Conservation (phyloP, 2,888 invertebrate genomes). For the Leuctra nigra region DNA sequence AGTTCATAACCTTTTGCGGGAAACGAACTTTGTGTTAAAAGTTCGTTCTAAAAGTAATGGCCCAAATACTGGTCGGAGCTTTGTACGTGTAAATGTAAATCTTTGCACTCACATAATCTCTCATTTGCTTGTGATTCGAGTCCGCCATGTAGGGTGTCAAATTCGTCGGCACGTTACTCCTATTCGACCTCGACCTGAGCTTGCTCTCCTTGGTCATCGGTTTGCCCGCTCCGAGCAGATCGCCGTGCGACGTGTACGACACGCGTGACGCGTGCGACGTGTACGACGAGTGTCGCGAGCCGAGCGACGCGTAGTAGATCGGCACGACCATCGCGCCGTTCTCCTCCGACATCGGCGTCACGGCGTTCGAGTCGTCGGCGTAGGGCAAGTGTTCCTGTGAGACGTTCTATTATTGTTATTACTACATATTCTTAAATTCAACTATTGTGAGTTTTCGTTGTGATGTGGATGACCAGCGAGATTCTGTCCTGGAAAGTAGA, state of each 20-base stretch:
- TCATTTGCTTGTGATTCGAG: constrained; percentile 46
- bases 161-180: constrained; percentile 48
- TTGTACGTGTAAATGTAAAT: too few relatives aligned
- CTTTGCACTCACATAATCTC: constrained; percentile 57
- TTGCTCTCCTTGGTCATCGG: constrained; percentile 81
- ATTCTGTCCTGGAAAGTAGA: too few relatives aligned
- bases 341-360: constrained; percentile 97
- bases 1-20: neutral
- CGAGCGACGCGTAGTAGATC: constrained; percentile 80
- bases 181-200: constrained; percentile 65
- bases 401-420: constrained; percentile 22
- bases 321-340: constrained; percentile 92
- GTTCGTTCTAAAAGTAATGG: too few relatives aligned
- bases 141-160: constrained; percentile 47
- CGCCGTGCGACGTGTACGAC: constrained; percentile 92
- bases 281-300: constrained; percentile 91
- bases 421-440: constrained; percentile 14
- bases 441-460: too few relatives aligned
- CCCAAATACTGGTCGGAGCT: too few relatives aligned
- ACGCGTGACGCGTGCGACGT: constrained; percentile 90
- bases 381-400: constrained; percentile 81
- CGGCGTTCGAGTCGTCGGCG: constrained; percentile 95
- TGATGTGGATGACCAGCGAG: too few relatives aligned
- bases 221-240: constrained; percentile 63
- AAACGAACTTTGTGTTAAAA: too few relatives aligned